Conservation (phyloP, 23 tunicate genomes). For the Halocynthia aurantium region DNA sequence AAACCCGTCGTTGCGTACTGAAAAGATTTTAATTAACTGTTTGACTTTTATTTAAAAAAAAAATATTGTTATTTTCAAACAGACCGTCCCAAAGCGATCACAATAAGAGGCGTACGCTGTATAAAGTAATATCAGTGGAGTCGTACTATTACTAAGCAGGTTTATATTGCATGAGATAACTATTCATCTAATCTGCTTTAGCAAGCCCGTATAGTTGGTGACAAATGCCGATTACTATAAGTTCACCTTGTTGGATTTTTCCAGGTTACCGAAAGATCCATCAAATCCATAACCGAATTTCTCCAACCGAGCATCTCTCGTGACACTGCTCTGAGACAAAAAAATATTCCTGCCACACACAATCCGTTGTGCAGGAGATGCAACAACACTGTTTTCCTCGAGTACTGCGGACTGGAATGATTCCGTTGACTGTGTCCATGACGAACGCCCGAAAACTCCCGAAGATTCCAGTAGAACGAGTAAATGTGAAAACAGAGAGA, state of each 20-base stretch:
- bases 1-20: too few relatives aligned
- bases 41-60: too few relatives aligned
- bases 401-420: constrained; percentile 4
- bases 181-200: too few relatives aligned
- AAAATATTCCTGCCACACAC: constrained; percentile 19
- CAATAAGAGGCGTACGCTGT: too few relatives aligned
- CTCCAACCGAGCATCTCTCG: constrained; percentile 70
- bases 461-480: constrained; percentile 43
- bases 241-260: constrained; percentile 18
- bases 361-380: constrained; percentile 28
- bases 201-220: too few relatives aligned
- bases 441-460: constrained; percentile 24
- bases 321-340: constrained; percentile 49
- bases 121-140: too few relatives aligned
- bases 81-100: too few relatives aligned
- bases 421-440: not conserved
- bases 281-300: constrained; percentile 57
- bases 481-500: constrained; percentile 59
- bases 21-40: too few relatives aligned
- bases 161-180: too few relatives aligned
- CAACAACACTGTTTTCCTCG: constrained; percentile 10
- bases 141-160: too few relatives aligned
- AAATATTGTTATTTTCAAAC: too few relatives aligned
- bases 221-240: too few relatives aligned
- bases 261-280: constrained; percentile 30